A percentile compares a stretch with the other conserved stretches of the same genome.
Evolutionary conservation across 92 coral and sea anemone species (phyloP).

Genomic region (Actinostola sp.): DNA sequence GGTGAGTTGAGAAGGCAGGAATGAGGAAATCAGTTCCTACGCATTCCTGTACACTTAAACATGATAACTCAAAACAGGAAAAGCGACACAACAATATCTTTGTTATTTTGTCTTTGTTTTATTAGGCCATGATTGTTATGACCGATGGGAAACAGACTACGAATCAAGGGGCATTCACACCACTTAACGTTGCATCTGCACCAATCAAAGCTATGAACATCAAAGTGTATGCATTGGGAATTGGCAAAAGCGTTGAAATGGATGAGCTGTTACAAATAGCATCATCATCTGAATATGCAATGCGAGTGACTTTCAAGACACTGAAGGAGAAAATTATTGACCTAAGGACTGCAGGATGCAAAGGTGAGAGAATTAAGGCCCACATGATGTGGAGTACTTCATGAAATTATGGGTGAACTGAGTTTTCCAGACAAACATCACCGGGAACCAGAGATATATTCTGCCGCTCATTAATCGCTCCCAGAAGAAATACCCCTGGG

Average conservation of each 20-base stretch:
- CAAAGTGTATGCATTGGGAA: conserved; percentile 57
- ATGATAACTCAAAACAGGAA: too few species aligned
- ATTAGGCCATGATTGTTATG: conserved; percentile 57
- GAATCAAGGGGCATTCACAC: conserved; percentile 29
- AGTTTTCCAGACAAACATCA: too few species aligned
- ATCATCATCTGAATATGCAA: conserved; percentile 37
- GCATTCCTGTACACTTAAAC: too few species aligned
- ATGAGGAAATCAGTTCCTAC: too few species aligned
- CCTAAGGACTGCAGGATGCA: conserved; percentile 42
- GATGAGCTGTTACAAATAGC: conserved; percentile 57
- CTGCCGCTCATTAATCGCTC: too few species aligned
- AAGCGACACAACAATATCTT: neutral
- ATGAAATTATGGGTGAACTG: too few species aligned
- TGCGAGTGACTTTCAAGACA: conserved; percentile 29
- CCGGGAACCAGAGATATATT: too few species aligned
- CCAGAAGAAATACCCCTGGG: too few species aligned
- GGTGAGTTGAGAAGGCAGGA: too few species aligned
- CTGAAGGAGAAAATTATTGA: conserved; percentile 31
- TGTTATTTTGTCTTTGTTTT: neutral
- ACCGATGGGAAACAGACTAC: conserved; percentile 62
- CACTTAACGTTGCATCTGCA: conserved; percentile 48
- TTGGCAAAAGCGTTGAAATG: conserved; percentile 37
- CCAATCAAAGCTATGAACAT: conserved; percentile 52
- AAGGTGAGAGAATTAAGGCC: conserved; percentile 37
- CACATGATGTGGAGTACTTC: neutral